Evolutionary conservation across 2,888 invertebrate genomes (phyloP), one percentile per base, ranked within the genome.

Genomic region (Zeuzera pyrina): DNA sequence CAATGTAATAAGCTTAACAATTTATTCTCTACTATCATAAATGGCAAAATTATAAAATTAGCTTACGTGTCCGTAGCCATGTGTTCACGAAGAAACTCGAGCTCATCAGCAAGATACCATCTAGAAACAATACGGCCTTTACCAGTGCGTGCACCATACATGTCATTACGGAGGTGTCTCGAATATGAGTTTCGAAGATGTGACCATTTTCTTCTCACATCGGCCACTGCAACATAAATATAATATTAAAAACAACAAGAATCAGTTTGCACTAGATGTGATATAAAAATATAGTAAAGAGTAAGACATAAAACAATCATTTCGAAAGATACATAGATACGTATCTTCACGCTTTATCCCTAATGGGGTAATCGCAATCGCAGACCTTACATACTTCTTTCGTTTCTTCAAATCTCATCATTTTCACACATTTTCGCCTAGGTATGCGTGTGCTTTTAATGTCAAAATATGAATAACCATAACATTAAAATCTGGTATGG

Each of bases 111-210:
- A 28, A 81, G 73, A 64, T 81, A 77, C 81, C 81, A 81, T 42
- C 59, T 53, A 24, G 73, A 71, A 19, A 81, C 79, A 48, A 59
- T 56, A 49, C 81, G 74, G 36, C 81, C 81, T 43, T 63, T 63
- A 55, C 76, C 72, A 26, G 81, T 81, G 53, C 78, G 71, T 40
- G 73, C 70, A 47, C 81, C 79, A 57, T 66, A 64, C 61, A 73
- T 51, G 67, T 78, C 79, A 63, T 81, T 81, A 49, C 81, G 73
- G 31, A 81, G 66, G 53, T 81, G 81, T 2, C 81, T 66, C 45
- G 81, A 81, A 63, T 79, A 81, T 44, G 81, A 81, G 69, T 81
- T 81, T 54, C 81, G 71, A 42, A 81, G 61, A 64, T 81, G 81
- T 1, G 79, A 79, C 81, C 81, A 81, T 54, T 81, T 81, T 49